phyloP scores from a whole-genome alignment of 2,113 vertebrate species.

The Toxotes chatareus region DNA sequence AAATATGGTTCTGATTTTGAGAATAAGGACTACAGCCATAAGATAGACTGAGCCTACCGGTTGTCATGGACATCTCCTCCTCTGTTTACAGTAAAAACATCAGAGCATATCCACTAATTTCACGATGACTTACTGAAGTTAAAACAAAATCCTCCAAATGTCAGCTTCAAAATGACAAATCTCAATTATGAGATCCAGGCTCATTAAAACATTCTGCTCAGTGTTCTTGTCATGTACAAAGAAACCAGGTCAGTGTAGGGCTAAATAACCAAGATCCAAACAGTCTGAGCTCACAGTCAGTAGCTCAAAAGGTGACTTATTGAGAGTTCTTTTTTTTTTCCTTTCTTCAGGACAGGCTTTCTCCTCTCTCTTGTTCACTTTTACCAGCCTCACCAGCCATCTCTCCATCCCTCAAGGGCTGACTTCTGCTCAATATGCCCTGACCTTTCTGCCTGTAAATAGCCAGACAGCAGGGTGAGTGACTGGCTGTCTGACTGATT shows the following conservation, averaged over 20 bases:
- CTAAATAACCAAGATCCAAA: conserved; percentile 32
- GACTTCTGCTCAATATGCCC: conserved; percentile 55
- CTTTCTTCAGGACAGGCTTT: not conserved
- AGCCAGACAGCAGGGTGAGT: conserved; percentile 43
- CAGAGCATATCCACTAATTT: not conserved
- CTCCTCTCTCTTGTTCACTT: conserved; percentile 24
- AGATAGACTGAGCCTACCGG: not conserved
- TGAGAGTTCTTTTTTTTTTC: not conserved
- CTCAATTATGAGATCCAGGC: not conserved
- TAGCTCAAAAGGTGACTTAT: conserved; percentile 45
- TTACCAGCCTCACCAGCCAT: conserved; percentile 28
- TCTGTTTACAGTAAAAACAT: not conserved
- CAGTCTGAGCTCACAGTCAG: conserved; percentile 36
- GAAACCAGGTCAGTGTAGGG: not conserved
- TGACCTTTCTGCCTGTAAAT: conserved; percentile 60
- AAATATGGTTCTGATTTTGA: not conserved
- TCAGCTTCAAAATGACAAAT: not conserved
- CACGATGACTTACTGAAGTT: too few species aligned
- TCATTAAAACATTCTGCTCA: not conserved
- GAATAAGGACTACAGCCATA: not conserved
- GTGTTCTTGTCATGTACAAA: conserved; percentile 6
- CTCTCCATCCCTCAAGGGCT: conserved; percentile 48
- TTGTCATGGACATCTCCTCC: not conserved
- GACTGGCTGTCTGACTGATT: conserved; percentile 41
- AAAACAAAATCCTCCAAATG: not conserved